A percentile compares a stretch with the other conserved stretches of the same genome.
phyloP scores from a whole-genome alignment of 2,888 invertebrate species.

The Gnatocerus cornutus region DNA sequence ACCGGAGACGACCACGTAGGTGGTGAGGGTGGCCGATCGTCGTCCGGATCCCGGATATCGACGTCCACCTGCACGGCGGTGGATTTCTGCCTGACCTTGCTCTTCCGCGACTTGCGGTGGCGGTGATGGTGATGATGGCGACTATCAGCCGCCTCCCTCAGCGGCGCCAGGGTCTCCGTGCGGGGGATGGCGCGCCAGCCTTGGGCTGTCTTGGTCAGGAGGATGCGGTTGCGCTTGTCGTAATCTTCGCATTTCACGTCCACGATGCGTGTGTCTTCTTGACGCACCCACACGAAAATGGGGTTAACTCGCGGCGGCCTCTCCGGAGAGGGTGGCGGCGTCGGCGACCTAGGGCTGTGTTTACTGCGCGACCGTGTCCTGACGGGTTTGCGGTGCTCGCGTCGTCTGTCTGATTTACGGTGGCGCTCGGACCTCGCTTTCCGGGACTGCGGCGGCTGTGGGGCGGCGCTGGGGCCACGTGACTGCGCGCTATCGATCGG shows the following conservation, averaged over 20 bases:
- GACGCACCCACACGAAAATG: constrained; percentile 89
- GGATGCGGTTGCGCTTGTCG: constrained; percentile 88
- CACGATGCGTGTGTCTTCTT: constrained; percentile 85
- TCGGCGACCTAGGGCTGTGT: constrained; percentile 52
- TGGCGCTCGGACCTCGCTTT: constrained; percentile 70
- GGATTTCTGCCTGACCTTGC: constrained; percentile 65
- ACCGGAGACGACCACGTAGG: constrained; percentile 70
- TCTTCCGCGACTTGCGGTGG: constrained; percentile 60
- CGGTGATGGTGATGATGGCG: constrained; percentile 71
- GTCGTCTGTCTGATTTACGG: constrained; percentile 71
- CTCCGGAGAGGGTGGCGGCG: constrained; percentile 62
- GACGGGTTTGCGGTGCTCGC: constrained; percentile 64
- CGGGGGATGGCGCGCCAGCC: constrained; percentile 90
- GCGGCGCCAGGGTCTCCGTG: constrained; percentile 77
- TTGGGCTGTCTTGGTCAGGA: constrained; percentile 85
- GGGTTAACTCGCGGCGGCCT: constrained; percentile 82
- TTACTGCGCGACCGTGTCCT: constrained; percentile 59
- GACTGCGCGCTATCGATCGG: constrained; percentile 71
- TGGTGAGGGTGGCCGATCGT: constrained; percentile 56
- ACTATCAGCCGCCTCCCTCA: constrained; percentile 70
- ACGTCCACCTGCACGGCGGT: constrained; percentile 68
- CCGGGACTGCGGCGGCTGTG: constrained; percentile 69
- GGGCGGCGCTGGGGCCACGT: constrained; percentile 69
- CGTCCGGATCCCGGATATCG: constrained; percentile 59
- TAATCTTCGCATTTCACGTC: constrained; percentile 92